Conservation (phyloP, 2,113 vertebrate genomes). For the Megalops atlanticus region DNA sequence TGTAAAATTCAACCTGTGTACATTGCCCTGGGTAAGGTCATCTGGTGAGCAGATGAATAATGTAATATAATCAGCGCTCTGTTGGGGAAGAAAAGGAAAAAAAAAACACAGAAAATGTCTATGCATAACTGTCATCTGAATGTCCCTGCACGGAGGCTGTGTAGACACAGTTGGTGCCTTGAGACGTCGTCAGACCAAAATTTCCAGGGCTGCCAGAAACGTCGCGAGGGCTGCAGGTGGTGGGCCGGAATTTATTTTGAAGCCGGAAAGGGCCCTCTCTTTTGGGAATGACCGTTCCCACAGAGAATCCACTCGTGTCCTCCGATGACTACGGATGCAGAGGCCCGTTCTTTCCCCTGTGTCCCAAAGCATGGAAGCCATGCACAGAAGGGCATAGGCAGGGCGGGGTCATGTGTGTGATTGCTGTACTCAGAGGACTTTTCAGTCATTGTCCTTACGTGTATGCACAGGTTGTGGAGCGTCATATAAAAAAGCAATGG, state of each 20-base stretch:
- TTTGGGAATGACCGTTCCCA: background rate
- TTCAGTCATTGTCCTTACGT: background rate
- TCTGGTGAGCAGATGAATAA: background rate
- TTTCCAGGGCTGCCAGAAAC: background rate
- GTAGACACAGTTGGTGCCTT: background rate
- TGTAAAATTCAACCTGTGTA: background rate
- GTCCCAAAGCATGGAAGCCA: background rate
- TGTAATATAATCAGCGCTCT: background rate
- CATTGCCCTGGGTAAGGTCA: background rate
- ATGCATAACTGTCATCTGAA: background rate
- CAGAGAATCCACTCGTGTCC: background rate
- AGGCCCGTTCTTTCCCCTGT: background rate
- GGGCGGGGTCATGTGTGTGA: background rate
- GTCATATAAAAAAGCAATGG: background rate
- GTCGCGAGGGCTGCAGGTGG: background rate
- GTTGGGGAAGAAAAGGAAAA: background rate
- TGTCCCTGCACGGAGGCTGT: background rate
- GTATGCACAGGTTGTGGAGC: background rate
- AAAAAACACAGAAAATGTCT: background rate
- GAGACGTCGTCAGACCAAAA: background rate
- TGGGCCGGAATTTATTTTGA: background rate
- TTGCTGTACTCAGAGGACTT: background rate
- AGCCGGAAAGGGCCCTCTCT: background rate
- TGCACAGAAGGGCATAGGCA: background rate
- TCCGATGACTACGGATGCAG: background rate